Percentiles rank a stretch among this genome's conserved stretches.
Conservation (phyloP, 2,888 invertebrate species). For the Ectemnius lituratus region DNA sequence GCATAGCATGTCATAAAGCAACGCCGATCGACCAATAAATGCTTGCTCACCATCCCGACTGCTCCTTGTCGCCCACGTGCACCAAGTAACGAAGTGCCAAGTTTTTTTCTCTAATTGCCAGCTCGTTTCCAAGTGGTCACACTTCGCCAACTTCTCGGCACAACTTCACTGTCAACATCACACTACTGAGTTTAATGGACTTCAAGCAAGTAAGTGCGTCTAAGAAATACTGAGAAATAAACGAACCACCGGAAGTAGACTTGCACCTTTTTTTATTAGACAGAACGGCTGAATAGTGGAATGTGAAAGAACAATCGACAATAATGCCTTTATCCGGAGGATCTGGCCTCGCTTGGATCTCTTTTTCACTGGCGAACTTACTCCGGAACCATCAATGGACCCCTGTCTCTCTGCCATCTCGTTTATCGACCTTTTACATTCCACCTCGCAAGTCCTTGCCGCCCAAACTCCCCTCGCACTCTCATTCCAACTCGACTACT, state of each 20-base stretch:
- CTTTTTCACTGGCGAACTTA: slow-evolving; percentile 29
- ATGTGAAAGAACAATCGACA: slow-evolving; percentile 67
- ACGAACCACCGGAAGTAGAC: slow-evolving; percentile 28
- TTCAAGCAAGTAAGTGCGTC: too few relatives aligned
- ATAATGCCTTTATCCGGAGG: slow-evolving; percentile 65
- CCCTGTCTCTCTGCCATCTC: slow-evolving; percentile 50
- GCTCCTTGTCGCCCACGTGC: slow-evolving; percentile 43
- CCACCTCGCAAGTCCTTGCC: slow-evolving; percentile 23
- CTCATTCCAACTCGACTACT: too few relatives aligned
- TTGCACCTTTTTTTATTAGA: slow-evolving; percentile 15
- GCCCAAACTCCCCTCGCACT: background rate
- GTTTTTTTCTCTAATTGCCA: slow-evolving; percentile 36
- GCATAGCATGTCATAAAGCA: slow-evolving; percentile 59
- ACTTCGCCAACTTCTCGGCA: too few relatives aligned
- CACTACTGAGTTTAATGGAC: background rate
- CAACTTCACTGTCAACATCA: too few relatives aligned
- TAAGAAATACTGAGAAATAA: too few relatives aligned
- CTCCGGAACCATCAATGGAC: slow-evolving; percentile 52
- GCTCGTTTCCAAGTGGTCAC: background rate
- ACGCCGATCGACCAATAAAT: slow-evolving; percentile 63
- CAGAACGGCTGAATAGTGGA: slow-evolving; percentile 14
- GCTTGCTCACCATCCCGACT: slow-evolving; percentile 33
- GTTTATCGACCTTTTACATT: slow-evolving; percentile 40
- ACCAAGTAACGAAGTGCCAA: slow-evolving; percentile 21
- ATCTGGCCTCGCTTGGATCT: slow-evolving; percentile 29